Conservation (phyloP, 2,113 vertebrate species). For the Myanophis thanlyinensis region DNA sequence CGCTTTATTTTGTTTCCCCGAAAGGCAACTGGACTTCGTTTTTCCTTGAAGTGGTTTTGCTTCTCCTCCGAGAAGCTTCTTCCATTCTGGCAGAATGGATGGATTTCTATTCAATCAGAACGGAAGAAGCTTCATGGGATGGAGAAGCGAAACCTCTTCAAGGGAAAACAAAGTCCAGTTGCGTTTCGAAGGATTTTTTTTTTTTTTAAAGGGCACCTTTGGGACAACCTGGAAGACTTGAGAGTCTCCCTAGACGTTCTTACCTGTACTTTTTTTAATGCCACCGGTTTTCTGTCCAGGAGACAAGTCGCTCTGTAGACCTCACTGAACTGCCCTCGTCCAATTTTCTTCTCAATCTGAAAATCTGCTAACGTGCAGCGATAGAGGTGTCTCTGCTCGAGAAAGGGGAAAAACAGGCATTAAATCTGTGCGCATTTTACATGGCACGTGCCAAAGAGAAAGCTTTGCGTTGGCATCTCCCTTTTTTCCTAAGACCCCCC, state of each 20-base stretch:
- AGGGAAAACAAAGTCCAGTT: not conserved
- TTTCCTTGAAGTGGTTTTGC: not conserved
- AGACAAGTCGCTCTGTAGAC: slow-evolving; percentile 81
- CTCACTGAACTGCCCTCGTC: slow-evolving; percentile 83
- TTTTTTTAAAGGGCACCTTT: too few species aligned
- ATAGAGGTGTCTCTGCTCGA: slow-evolving; percentile 72
- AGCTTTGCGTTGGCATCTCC: not conserved
- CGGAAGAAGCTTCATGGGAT: too few species aligned
- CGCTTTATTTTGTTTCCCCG: too few species aligned
- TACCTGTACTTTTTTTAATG: slow-evolving; percentile 83
- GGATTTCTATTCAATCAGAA: not conserved
- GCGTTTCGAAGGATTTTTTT: not conserved
- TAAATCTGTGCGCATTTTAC: not conserved
- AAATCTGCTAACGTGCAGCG: slow-evolving; percentile 79
- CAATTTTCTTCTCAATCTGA: slow-evolving; percentile 83
- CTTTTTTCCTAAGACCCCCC: not conserved
- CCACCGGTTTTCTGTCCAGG: slow-evolving; percentile 79
- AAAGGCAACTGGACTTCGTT: not conserved
- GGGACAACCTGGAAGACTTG: not conserved
- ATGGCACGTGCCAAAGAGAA: not conserved
- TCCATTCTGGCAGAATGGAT: not conserved
- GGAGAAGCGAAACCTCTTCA: not conserved
- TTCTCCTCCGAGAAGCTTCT: not conserved
- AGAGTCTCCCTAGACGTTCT: not conserved
- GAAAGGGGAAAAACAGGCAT: not conserved